Evolutionary conservation across 1,140 invertebrate genomes (phyloP).

Genomic region (Danaus melanippus): DNA sequence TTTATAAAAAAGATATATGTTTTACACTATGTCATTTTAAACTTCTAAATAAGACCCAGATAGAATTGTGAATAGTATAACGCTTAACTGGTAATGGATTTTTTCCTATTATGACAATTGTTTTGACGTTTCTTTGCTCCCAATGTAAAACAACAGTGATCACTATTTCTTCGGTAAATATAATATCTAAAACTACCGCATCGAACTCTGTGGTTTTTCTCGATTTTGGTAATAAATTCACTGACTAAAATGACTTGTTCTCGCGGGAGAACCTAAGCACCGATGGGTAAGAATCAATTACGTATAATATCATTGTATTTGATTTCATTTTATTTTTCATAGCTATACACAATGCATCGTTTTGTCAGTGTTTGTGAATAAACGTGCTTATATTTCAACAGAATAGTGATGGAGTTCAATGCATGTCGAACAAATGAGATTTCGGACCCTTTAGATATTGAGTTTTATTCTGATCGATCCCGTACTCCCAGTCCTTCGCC

Average conservation of each 20-base stretch:
- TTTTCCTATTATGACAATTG: conserved; percentile 31
- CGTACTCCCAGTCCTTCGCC: conserved; percentile 51
- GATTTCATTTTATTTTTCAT: conserved; percentile 25
- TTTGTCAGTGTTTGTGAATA: conserved; percentile 36
- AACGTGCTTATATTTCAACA: conserved; percentile 47
- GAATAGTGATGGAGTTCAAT: conserved; percentile 68
- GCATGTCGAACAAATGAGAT: conserved; percentile 56
- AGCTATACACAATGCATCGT: conserved; percentile 21
- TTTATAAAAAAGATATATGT: no score
- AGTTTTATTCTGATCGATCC: conserved; percentile 49
- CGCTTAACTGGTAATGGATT: conserved; percentile 18
- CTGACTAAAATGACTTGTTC: conserved; percentile 59
- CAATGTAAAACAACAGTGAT: conserved; percentile 25
- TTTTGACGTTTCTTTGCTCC: conserved; percentile 38
- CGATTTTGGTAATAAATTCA: conserved; percentile 25
- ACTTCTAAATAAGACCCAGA: no score
- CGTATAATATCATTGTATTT: conserved; percentile 13
- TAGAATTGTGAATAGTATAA: no score
- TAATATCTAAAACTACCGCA: conserved; percentile 29
- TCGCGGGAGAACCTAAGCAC: conserved; percentile 63
- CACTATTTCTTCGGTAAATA: conserved; percentile 40
- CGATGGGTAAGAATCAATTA: conserved; percentile 52
- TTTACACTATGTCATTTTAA: no score
- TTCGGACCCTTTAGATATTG: conserved; percentile 54
- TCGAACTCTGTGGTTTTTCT: conserved; percentile 33